Evolutionary conservation across 2,113 vertebrate species (phyloP).

Genomic region (Philantomba maxwellii): DNA sequence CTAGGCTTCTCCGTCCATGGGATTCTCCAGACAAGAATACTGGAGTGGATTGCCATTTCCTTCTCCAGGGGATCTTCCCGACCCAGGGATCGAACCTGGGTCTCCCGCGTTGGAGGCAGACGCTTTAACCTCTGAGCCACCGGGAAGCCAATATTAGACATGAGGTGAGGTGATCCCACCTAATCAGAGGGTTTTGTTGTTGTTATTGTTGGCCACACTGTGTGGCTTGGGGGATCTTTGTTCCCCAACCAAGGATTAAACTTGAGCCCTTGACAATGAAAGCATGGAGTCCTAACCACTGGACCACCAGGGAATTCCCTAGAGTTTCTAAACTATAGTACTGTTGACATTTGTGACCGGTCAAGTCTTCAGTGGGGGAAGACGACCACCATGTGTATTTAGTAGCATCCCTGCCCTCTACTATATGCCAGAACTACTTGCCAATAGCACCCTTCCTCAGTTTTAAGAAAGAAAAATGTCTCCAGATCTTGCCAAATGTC

Average conservation of each 20-base stretch:
- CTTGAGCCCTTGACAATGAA: not conserved
- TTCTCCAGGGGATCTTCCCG: no score
- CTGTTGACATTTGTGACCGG: not conserved
- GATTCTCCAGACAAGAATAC: no score
- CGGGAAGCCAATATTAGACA: no score
- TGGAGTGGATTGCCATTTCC: no score
- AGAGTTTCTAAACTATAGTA: not conserved
- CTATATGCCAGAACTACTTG: not conserved
- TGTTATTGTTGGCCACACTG: not conserved
- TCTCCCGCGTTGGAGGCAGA: no score
- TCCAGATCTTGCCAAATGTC: not conserved
- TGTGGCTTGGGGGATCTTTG: not conserved
- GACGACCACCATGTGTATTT: not conserved
- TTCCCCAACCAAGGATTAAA: not conserved
- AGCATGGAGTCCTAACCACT: not conserved
- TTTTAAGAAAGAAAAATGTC: not conserved
- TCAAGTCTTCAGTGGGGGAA: not conserved
- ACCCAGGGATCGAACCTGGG: no score
- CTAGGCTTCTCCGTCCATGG: no score
- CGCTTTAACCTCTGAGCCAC: no score
- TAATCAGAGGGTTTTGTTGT: not conserved
- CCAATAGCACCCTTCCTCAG: not conserved
- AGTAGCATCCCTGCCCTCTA: not conserved
- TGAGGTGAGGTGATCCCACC: no score
- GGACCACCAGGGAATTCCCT: not conserved